Conservation (phyloP, 2,113 vertebrate genomes). For the Callionymus lyra region DNA sequence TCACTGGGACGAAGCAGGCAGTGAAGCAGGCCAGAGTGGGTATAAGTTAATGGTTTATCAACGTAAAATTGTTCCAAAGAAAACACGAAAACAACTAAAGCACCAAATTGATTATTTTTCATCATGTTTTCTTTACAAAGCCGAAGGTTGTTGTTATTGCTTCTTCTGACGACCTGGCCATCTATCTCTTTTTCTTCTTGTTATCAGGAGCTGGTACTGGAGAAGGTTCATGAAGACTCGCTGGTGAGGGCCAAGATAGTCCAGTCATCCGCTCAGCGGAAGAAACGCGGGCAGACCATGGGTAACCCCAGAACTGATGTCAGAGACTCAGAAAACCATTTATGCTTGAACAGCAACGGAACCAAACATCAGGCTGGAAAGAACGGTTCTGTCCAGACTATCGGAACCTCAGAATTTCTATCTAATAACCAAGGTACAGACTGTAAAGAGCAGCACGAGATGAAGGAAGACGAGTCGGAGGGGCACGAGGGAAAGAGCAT, state of each 20-base stretch:
- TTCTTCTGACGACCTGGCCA: no score
- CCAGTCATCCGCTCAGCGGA: conserved; percentile 59
- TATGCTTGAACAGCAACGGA: conserved; percentile 31
- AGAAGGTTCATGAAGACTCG: conserved; percentile 74
- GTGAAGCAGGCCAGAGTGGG: conserved; percentile 77
- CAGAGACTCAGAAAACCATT: conserved; percentile 12
- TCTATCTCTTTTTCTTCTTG: background rate
- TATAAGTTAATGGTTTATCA: background rate
- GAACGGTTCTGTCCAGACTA: conserved; percentile 4
- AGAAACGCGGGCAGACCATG: conserved; percentile 51
- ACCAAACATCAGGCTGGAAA: conserved; percentile 18
- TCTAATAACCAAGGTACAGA: conserved; percentile 10
- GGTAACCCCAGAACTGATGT: conserved; percentile 9
- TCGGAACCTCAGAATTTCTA: conserved; percentile 2
- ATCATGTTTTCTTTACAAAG: no score
- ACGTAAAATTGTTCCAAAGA: no score
- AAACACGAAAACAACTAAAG: no score
- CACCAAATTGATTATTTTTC: no score
- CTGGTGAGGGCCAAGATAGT: conserved; percentile 68
- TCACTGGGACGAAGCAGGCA: conserved; percentile 73
- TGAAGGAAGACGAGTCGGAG: conserved; percentile 1
- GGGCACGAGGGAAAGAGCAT: conserved; percentile 8
- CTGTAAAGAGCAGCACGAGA: background rate
- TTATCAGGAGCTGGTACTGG: conserved; percentile 73
- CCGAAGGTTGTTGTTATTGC: no score